Conservation (phyloP, 2,797 vertebrate genomes). For the Catharus ustulatus region DNA sequence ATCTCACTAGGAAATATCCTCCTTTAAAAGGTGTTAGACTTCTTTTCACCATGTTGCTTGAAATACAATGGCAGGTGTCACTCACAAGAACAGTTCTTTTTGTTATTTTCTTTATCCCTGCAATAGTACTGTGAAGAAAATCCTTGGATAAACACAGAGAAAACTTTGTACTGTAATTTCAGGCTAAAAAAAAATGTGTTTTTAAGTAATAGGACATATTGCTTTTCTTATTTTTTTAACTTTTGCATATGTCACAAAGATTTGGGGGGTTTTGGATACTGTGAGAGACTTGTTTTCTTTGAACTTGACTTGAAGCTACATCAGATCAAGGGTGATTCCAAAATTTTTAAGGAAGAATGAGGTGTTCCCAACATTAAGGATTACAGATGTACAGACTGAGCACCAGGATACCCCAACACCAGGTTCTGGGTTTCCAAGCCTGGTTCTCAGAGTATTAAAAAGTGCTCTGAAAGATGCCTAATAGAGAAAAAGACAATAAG, state of each 20-base stretch:
- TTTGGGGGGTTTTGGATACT: fast-evolving
- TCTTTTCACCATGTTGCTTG: not conserved
- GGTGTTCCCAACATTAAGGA: not conserved
- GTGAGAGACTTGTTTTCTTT: not conserved
- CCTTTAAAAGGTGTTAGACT: not conserved
- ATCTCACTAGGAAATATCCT: not conserved
- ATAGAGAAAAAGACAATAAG: not conserved
- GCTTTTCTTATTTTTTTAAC: not conserved
- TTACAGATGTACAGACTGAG: not conserved
- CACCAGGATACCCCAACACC: not conserved
- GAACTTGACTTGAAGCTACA: not conserved
- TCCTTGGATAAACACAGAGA: not conserved
- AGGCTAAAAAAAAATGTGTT: not conserved
- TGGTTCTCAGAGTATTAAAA: not conserved
- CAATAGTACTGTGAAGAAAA: not conserved
- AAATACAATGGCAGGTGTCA: not conserved
- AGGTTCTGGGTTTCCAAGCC: not conserved
- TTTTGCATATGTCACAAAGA: not conserved
- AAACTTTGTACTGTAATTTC: not conserved
- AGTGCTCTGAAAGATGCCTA: not conserved
- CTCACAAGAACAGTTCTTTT: not conserved
- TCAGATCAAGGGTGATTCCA: not conserved
- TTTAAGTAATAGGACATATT: not conserved
- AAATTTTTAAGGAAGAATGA: not conserved
- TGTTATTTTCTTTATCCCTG: not conserved